Evolutionary conservation across 2,888 invertebrate species (phyloP).

Genomic region (Euzetes globulus): DNA sequence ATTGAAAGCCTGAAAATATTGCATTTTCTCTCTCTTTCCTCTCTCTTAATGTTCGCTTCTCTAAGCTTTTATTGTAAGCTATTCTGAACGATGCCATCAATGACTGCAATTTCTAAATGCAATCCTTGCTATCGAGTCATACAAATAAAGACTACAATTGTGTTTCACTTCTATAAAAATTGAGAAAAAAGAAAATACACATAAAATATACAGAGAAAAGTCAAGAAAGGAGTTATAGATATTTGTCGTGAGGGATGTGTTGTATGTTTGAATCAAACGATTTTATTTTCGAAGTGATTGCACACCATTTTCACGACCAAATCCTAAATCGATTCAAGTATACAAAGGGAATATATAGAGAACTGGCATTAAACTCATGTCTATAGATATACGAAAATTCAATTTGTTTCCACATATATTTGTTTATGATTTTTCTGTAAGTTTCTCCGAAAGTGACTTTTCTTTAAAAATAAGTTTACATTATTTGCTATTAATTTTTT

Average conservation of each 20-base stretch:
- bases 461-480: background rate
- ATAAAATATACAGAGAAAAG: constrained; percentile 1
- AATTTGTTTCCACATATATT: background rate
- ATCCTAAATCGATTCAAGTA: background rate
- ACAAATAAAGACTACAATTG: background rate
- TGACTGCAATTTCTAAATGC: background rate
- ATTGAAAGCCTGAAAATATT: constrained; percentile 11
- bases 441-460: background rate
- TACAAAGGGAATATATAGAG: background rate
- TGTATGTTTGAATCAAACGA: background rate
- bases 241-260: background rate
- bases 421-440: constrained; percentile 10
- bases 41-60: constrained; percentile 5
- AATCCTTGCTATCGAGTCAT: constrained; percentile 13
- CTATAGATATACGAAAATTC: constrained; percentile 16
- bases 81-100: constrained; percentile 14
- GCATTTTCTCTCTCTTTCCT: background rate
- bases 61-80: background rate
- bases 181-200: background rate
- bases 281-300: background rate
- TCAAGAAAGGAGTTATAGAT: background rate
- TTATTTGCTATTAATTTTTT: background rate
- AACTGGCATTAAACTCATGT: background rate
- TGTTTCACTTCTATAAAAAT: background rate
- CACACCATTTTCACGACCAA: background rate